Evolutionary conservation across 2,888 invertebrate species (phyloP).

Genomic region (Eustalomyia histrio): DNA sequence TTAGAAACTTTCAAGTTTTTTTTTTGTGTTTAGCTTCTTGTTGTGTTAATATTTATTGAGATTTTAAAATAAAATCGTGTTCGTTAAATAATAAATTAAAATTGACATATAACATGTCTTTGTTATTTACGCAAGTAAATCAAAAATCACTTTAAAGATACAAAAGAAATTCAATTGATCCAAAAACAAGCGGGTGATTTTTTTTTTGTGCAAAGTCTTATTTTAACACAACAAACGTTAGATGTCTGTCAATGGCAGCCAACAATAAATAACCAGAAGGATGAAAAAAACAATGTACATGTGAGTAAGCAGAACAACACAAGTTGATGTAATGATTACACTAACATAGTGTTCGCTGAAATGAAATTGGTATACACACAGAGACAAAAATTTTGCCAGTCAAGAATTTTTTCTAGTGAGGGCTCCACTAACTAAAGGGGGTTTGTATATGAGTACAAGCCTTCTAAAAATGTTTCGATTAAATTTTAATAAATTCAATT

Average conservation of each 20-base stretch:
- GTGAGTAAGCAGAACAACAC: neutral
- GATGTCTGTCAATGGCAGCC: neutral
- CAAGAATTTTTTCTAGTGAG: too few relatives aligned
- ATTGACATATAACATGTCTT: neutral
- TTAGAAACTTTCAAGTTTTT: too few relatives aligned
- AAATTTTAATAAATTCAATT: too few relatives aligned
- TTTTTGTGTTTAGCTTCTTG: too few relatives aligned
- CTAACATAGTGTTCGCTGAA: too few relatives aligned
- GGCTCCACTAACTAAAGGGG: too few relatives aligned
- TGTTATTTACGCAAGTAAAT: neutral
- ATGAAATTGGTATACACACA: too few relatives aligned
- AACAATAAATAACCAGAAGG: neutral
- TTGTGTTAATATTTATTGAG: neutral
- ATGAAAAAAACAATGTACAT: neutral
- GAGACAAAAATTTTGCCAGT: too few relatives aligned
- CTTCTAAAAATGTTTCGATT: too few relatives aligned
- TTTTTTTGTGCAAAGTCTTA: neutral
- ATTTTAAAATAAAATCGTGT: neutral
- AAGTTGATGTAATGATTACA: neutral
- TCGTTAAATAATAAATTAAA: neutral
- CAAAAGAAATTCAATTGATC: neutral
- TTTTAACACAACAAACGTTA: neutral
- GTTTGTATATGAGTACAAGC: too few relatives aligned
- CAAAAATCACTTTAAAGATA: neutral
- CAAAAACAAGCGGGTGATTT: neutral